phyloP scores from a whole-genome alignment of 2,113 vertebrate species.

The Saimiri boliviensis region DNA sequence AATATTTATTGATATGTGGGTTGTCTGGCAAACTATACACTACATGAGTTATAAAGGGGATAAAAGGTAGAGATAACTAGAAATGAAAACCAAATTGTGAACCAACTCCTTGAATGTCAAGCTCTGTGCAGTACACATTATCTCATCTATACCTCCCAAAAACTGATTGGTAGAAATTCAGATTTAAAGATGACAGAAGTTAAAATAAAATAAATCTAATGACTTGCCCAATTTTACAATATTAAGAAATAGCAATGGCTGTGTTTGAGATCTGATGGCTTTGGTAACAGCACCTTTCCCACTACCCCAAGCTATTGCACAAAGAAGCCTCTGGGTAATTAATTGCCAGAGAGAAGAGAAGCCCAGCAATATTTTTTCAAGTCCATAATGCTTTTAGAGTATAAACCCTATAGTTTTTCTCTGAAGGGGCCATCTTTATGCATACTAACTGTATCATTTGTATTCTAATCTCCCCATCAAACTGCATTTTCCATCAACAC shows the following conservation, averaged over 20 bases:
- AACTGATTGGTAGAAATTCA: neutral
- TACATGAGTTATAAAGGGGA: neutral
- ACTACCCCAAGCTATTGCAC: too few species aligned
- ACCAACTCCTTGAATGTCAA: neutral
- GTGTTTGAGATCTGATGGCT: neutral
- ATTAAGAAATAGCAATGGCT: neutral
- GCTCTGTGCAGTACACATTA: neutral
- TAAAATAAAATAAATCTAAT: neutral
- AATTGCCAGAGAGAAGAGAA: rapidly evolving
- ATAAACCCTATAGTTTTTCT: neutral
- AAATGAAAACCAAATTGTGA: neutral
- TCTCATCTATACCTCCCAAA: neutral
- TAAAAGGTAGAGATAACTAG: neutral
- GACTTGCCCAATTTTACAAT: neutral
- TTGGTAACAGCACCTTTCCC: neutral
- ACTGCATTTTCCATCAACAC: neutral
- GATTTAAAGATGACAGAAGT: neutral
- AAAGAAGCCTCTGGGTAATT: neutral
- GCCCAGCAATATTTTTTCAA: neutral
- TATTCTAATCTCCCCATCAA: neutral
- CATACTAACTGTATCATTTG: neutral
- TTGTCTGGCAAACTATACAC: neutral
- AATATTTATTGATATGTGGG: neutral
- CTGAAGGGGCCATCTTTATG: neutral
- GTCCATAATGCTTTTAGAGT: neutral